These are phyloP conservation scores for Drosophila yakuba DNA, from an alignment of 1,140 invertebrate species.

Conservation along the genomic window DNA sequence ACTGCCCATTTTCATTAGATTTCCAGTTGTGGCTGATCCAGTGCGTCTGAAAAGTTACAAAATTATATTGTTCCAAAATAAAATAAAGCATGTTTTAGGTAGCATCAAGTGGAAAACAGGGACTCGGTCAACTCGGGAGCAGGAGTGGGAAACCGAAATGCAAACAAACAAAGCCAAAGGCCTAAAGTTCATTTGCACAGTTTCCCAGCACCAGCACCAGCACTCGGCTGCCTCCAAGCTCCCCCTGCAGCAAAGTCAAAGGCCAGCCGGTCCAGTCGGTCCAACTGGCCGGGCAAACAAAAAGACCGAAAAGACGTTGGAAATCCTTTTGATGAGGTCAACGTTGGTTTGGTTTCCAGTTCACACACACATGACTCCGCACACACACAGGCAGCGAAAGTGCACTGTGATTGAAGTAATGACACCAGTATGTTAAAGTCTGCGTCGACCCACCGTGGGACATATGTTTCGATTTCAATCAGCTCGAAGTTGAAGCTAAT, in stretches of 20 bases:
- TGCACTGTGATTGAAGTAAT: constrained; percentile 10
- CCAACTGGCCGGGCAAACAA: constrained; percentile 54
- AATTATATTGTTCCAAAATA: constrained; percentile 80
- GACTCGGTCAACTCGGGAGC: constrained; percentile 1
- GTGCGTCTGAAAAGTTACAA: constrained; percentile 68
- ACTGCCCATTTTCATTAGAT: constrained; percentile 73
- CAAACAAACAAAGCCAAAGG: constrained; percentile 81
- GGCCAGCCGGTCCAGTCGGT: constrained; percentile 54
- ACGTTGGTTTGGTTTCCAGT: constrained; percentile 70
- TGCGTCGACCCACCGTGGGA: background rate
- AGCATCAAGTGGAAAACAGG: constrained; percentile 27
- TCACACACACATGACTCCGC: constrained; percentile 11
- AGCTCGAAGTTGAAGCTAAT: too few species aligned
- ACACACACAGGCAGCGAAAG: background rate
- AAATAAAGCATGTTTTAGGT: constrained; percentile 74
- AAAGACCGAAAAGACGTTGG: constrained; percentile 82
- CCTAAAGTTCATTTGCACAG: constrained; percentile 83
- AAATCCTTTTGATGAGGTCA: constrained; percentile 83
- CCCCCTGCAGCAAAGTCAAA: constrained; percentile 67
- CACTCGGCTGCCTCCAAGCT: constrained; percentile 23
- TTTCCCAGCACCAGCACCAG: constrained; percentile 41
- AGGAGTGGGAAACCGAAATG: constrained; percentile 63
- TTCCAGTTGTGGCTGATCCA: constrained; percentile 40
- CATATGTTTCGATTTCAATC: background rate
- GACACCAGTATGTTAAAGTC: background rate